A percentile compares a stretch with the other conserved stretches of the same genome.
Evolutionary conservation across 2,797 vertebrate species (phyloP).

Genomic region (Spizella passerina): DNA sequence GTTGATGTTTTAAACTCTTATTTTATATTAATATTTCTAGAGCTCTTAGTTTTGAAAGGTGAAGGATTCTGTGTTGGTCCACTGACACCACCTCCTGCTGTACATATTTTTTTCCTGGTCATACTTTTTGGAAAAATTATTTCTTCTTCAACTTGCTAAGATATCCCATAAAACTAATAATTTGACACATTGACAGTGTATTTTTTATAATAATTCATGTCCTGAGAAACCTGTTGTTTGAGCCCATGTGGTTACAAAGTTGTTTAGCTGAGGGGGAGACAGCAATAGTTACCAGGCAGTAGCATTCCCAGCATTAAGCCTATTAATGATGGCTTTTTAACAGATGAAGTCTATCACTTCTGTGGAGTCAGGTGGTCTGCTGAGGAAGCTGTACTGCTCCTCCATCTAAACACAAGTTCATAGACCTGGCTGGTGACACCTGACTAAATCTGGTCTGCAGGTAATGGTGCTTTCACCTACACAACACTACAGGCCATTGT

Average conservation of each 20-base stretch:
- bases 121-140: not conserved
- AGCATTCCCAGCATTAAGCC: not conserved
- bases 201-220: not conserved
- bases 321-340: not conserved
- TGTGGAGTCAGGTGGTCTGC: not conserved
- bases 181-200: not conserved
- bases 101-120: not conserved
- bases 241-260: not conserved
- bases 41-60: not conserved
- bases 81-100: not conserved
- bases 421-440: not conserved
- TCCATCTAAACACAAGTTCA: not conserved
- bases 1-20: not conserved
- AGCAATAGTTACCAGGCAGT: not conserved
- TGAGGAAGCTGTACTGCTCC: not conserved
- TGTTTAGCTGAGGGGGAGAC: not conserved
- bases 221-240: not conserved
- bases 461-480: not conserved
- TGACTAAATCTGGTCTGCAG: not conserved
- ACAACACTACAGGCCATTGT: rapidly evolving
- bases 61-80: not conserved
- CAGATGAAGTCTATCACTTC: not conserved
- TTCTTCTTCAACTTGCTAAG: not conserved
- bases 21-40: not conserved
- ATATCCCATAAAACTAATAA: not conserved